A percentile compares a stretch with the other conserved stretches of the same genome.
Evolutionary conservation across 2,113 vertebrate species (phyloP).

Genomic region (Sceloporus undulatus): DNA sequence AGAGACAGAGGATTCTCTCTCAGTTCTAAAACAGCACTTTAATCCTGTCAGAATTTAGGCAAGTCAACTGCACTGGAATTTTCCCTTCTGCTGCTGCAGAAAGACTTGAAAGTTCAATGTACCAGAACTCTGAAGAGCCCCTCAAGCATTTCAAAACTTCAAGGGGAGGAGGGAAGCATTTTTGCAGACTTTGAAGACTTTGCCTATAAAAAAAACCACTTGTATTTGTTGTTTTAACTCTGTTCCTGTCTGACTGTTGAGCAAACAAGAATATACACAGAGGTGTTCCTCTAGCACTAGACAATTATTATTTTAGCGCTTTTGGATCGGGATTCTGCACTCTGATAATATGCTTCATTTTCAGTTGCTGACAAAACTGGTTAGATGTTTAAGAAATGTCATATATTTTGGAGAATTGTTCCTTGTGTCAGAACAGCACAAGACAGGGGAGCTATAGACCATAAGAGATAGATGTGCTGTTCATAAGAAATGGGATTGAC

Average conservation of each 20-base stretch:
- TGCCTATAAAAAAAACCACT: neutral
- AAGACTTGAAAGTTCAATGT: neutral
- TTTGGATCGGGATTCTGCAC: neutral
- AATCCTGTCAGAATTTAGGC: neutral
- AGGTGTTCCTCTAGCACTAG: neutral
- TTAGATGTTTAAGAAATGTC: neutral
- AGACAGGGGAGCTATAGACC: neutral
- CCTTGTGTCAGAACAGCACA: neutral
- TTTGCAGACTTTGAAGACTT: neutral
- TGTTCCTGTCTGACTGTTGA: neutral
- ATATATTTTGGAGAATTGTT: neutral
- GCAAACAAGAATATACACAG: neutral
- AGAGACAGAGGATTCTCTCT: neutral
- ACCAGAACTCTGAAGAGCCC: neutral
- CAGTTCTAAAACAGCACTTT: neutral
- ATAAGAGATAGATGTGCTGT: neutral
- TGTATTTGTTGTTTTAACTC: neutral
- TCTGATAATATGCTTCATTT: neutral
- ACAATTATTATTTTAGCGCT: neutral
- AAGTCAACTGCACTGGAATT: neutral
- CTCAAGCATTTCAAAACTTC: neutral
- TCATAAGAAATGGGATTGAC: neutral
- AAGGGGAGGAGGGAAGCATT: neutral
- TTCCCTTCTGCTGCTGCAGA: neutral
- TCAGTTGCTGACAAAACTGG: no score